These are phyloP conservation scores for Brachyopa scutellaris DNA, from an alignment of 2,888 invertebrate genomes.

Conservation along the genomic window DNA sequence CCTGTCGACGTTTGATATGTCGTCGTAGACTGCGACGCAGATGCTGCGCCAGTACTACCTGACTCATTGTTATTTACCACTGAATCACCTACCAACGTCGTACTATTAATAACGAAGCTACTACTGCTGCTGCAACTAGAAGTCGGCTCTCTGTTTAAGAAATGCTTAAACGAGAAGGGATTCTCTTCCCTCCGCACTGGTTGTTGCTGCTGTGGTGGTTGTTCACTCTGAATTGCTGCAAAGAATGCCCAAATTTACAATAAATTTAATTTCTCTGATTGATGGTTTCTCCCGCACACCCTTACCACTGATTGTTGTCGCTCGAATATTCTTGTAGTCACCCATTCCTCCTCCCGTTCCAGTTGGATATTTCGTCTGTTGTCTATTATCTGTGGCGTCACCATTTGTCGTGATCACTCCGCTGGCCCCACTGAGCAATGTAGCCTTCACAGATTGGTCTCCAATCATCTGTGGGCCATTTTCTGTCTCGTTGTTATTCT, in stretches of 20 bases:
- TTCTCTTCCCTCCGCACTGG: conserved; percentile 82
- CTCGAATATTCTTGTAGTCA: conserved; percentile 77
- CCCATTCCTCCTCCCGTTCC: conserved; percentile 56
- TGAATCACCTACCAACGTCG: conserved; percentile 44
- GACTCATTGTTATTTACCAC: conserved; percentile 50
- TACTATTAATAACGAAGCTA: conserved; percentile 61
- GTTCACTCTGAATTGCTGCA: conserved; percentile 44
- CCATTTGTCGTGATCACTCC: conserved; percentile 45
- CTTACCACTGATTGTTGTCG: conserved; percentile 71
- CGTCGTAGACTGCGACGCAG: conserved; percentile 16
- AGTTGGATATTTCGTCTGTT: conserved; percentile 27
- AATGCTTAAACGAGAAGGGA: conserved; percentile 93
- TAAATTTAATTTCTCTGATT: too few relatives aligned
- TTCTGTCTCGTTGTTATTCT: conserved; percentile 71
- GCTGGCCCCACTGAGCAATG: conserved; percentile 1
- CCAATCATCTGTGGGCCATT: conserved; percentile 47
- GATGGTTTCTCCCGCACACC: conserved; percentile 6
- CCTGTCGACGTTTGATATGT: conserved; percentile 83
- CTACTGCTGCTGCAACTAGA: conserved; percentile 71
- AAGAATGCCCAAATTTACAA: background rate
- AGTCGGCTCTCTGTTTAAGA: conserved; percentile 86
- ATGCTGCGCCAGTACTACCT: background rate
- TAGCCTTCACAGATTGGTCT: conserved; percentile 40
- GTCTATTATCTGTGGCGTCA: conserved; percentile 49
- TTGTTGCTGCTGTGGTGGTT: conserved; percentile 32